These are phyloP conservation scores for Gnathonemus echidnorhynchus DNA, from an alignment of 2,113 vertebrate species.

Conservation along the genomic window DNA sequence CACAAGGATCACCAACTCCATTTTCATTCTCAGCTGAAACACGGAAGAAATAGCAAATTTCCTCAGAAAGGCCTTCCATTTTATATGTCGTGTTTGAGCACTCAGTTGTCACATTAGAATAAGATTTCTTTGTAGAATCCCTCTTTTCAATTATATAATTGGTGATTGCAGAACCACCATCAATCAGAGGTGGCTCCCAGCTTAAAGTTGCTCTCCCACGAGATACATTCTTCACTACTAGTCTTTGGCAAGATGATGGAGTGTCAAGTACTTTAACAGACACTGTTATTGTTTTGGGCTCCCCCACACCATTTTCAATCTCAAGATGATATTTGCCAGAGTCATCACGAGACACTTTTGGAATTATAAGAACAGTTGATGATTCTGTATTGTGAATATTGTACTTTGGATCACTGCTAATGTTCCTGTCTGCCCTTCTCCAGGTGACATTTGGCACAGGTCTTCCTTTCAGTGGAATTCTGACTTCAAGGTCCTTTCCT, in stretches of 20 bases:
- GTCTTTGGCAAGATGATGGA: conserved; percentile 84
- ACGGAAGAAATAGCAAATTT: conserved; percentile 86
- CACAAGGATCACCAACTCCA: conserved; percentile 84
- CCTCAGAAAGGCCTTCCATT: conserved; percentile 77
- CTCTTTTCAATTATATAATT: conserved; percentile 92
- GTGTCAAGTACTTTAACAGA: conserved; percentile 88
- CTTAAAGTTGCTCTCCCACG: conserved; percentile 80
- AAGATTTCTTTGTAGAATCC: conserved; percentile 88
- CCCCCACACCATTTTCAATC: conserved; percentile 93
- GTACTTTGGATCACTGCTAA: conserved; percentile 74
- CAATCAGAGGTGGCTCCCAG: conserved; percentile 88
- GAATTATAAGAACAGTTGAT: conserved; percentile 78
- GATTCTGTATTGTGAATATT: conserved; percentile 83
- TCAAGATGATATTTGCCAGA: conserved; percentile 89
- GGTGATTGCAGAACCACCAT: conserved; percentile 84
- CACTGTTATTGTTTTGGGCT: conserved; percentile 81
- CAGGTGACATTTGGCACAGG: conserved; percentile 84
- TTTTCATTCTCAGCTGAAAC: conserved; percentile 95
- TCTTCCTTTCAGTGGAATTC: conserved; percentile 89
- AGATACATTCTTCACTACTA: conserved; percentile 85
- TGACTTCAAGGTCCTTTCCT: conserved; percentile 79
- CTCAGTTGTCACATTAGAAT: conserved; percentile 73
- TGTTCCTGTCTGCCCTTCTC: conserved; percentile 87
- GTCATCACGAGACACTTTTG: conserved; percentile 84
- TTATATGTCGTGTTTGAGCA: conserved; percentile 82